Evolutionary conservation across 1,140 invertebrate genomes (phyloP), one percentile per base, ranked within the genome.

Genomic region (Drosophila pandora): DNA sequence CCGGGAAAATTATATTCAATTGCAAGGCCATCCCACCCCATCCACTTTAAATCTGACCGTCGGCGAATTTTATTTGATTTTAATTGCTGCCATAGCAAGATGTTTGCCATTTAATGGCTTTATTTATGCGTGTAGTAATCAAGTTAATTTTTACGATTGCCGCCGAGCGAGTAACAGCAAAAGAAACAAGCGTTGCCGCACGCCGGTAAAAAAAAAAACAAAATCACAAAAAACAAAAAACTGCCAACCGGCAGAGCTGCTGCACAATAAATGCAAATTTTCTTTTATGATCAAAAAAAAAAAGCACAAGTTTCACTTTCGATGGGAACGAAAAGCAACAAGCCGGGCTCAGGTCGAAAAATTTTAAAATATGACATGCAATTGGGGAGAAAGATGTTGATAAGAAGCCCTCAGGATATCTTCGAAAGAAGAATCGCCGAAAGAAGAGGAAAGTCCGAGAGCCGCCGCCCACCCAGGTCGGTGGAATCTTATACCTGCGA

Each of bases 81-180:
- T 78, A 87, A 85, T 85, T 85, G 83, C 70, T 28, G 62, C 37
- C 56, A 65, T 45, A 78, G 56, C 75, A 69, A 82, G 70, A 81
- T 81, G 69, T 87, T 84, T 67, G 78, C 69, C 70, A 69, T 87
- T 87, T 85, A 85, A 85, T 85, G 78, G 78, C 82, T 85, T 87
- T 87, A 85, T 87, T 85, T 85, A 85, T 85, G 78, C 82, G 69
- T 82, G 83, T 76, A 78, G 82, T 85, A 82, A 87, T 85, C 83
- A 85, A 87, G 74, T 85, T 87, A 85, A 85, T 85, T 85, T 85
- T 85, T 85, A 85, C 82, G 82, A 85, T 85, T 85, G 81, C 76
- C 64, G 82, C 68, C 74, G 49, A 76, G 43, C 54, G 52, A 37
- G 53, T 50, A 37, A 39, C 56, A 45, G 52, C 54, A 64, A 43